Evolutionary conservation across 1,140 invertebrate genomes (phyloP).

Genomic region (Telenomus remus): DNA sequence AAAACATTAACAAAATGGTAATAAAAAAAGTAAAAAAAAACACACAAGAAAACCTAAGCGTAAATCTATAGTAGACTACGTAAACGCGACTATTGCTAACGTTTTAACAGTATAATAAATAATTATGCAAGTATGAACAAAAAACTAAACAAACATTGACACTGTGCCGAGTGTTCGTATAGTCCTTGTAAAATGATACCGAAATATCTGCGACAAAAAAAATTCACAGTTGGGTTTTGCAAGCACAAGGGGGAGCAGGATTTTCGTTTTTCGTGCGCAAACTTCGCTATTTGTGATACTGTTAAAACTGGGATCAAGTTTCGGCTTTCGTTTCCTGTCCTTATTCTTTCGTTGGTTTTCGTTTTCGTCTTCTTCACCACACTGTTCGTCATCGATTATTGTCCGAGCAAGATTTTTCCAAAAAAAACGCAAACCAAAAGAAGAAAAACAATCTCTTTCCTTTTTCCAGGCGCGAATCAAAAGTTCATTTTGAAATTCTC

Average conservation of each 20-base stretch:
- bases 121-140: slow-evolving; percentile 37
- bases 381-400: slow-evolving; percentile 8
- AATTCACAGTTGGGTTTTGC: too few species aligned
- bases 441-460: not conserved
- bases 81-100: slow-evolving; percentile 43
- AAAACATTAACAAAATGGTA: too few species aligned
- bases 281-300: slow-evolving; percentile 45
- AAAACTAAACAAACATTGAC: slow-evolving; percentile 26
- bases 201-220: too few species aligned
- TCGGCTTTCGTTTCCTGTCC: slow-evolving; percentile 11
- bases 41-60: slow-evolving; percentile 41
- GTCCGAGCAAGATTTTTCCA: not conserved
- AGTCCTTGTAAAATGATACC: not conserved
- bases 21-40: too few species aligned
- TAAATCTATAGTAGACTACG: slow-evolving; percentile 50
- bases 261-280: slow-evolving; percentile 53
- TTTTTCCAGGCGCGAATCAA: slow-evolving; percentile 10
- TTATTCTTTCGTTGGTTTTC: slow-evolving; percentile 11
- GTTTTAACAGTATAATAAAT: slow-evolving; percentile 59
- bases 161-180: slow-evolving; percentile 18
- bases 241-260: slow-evolving; percentile 34
- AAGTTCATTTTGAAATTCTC: slow-evolving; percentile 26
- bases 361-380: not conserved
- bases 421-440: not conserved
- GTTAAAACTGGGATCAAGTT: slow-evolving; percentile 50